Evolutionary conservation across 2,797 vertebrate species (phyloP).

Genomic region (Ciconia nigra): DNA sequence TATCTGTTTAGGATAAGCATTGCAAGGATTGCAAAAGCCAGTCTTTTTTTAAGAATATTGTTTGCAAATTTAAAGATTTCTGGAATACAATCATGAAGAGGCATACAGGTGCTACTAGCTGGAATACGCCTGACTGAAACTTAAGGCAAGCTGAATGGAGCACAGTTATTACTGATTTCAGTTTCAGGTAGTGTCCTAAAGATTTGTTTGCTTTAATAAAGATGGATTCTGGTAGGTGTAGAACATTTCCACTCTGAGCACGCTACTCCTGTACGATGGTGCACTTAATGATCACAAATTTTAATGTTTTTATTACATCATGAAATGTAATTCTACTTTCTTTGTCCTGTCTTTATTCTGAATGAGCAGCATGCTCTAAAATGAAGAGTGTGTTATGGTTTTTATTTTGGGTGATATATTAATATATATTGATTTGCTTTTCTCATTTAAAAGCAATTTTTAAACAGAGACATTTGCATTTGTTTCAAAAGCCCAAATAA

Average conservation of each 20-base stretch:
- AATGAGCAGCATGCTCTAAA: constrained; percentile 71
- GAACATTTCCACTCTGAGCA: constrained; percentile 82
- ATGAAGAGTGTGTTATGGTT: constrained; percentile 70
- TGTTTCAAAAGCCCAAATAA: constrained; percentile 45
- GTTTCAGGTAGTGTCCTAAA: constrained; percentile 28
- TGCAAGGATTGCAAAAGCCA: constrained; percentile 52
- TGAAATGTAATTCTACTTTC: constrained; percentile 76
- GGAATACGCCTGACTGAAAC: background rate
- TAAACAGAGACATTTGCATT: constrained; percentile 38
- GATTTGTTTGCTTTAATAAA: constrained; percentile 60
- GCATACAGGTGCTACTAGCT: constrained; percentile 34
- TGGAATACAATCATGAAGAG: constrained; percentile 36
- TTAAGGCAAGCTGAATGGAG: background rate
- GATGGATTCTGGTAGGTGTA: constrained; percentile 81
- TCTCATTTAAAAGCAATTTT: constrained; percentile 75
- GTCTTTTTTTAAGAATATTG: background rate
- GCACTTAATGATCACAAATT: constrained; percentile 82
- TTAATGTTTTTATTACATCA: constrained; percentile 77
- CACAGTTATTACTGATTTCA: background rate
- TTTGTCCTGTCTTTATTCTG: constrained; percentile 50
- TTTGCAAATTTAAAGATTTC: background rate
- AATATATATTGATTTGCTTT: constrained; percentile 75
- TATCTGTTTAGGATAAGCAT: constrained; percentile 51
- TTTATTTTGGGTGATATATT: constrained; percentile 76
- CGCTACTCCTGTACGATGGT: constrained; percentile 79